Base-by-base conservation (phyloP, 1,140 invertebrate species). In the Papilio glaucus region DNA sequence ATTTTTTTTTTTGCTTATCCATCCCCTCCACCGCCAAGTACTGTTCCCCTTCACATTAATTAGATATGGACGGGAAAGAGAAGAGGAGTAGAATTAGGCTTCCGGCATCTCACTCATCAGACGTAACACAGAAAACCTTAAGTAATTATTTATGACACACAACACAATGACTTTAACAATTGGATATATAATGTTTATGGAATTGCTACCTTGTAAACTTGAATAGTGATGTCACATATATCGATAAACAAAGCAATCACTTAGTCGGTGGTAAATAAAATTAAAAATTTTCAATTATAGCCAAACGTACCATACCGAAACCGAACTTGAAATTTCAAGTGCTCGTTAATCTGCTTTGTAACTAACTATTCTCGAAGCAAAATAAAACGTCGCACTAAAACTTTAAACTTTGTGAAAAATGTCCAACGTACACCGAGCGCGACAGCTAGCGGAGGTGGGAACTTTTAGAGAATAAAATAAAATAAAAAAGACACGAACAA, bases 391-490 rank as follows among this genome's bases (percentile, higher is more conserved):
- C 6, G 4, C 62, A 18, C 2, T 33, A 33, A 33, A 38, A 62
- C 13, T 62, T 63, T 65, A 15, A 65, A 65, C 62, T 57, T 57
- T 57, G 49, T 13, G 49, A 57, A 57, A 57, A 57, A 57, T 57
- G 21, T 57, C 18, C 21, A 57, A 57, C 49, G 24, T 26, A 57
- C 49, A 57, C 49, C 9, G 41, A 71, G 61, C 24, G 45, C 45
- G 41, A 68, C 45, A 21, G 45, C 45, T 49, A 49, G 15, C 49
- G 67, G 70, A 78, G 77, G 76, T 75, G 42, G 26, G 68, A 75
- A 81, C 73, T 73, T 83, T 75, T 76, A 81, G 82, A 82, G 77
- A 79, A 38, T 41, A 45, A 76, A 77, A 76, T 67, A 73, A 67
- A 71, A n/a, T n/a, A n/a, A 72, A 49, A 18, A 57, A 57, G 24